Conservation (phyloP, 2,888 invertebrate genomes). For the Dolichomitus sp. region DNA sequence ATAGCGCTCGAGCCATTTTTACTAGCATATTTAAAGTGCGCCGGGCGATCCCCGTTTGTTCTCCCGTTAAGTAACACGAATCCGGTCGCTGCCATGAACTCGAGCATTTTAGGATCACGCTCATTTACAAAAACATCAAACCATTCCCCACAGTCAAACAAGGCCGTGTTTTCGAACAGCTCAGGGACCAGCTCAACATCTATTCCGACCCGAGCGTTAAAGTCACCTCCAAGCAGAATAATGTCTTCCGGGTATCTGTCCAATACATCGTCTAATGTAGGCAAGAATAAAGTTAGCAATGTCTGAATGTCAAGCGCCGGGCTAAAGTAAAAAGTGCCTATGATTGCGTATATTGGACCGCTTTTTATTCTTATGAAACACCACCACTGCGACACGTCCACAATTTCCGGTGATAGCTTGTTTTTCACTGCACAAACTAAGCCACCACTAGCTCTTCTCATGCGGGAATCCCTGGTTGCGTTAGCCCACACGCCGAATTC, state of each 20-base stretch:
- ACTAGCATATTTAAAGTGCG: too few species aligned
- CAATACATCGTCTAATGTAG: constrained; percentile 20
- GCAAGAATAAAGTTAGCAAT: constrained; percentile 2
- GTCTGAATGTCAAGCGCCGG: background rate
- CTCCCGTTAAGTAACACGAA: too few species aligned
- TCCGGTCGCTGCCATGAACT: background rate
- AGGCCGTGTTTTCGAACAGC: background rate
- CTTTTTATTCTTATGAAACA: background rate
- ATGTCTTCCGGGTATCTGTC: constrained; percentile 10
- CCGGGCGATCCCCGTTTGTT: too few species aligned
- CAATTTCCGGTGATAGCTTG: background rate
- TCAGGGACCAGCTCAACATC: background rate
- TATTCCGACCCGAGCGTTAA: too few species aligned
- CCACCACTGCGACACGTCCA: constrained; percentile 27
- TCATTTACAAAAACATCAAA: background rate
- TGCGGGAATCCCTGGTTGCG: background rate
- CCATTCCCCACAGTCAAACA: background rate
- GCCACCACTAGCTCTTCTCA: constrained; percentile 10
- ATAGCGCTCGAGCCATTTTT: too few species aligned
- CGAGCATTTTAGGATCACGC: background rate
- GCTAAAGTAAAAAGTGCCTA: constrained; percentile 4
- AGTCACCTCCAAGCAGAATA: background rate
- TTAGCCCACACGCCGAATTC: background rate
- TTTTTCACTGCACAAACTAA: background rate
- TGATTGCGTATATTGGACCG: background rate